phyloP scores from a whole-genome alignment of 2,797 vertebrate genomes.

The Melanotaenia nigrans region DNA sequence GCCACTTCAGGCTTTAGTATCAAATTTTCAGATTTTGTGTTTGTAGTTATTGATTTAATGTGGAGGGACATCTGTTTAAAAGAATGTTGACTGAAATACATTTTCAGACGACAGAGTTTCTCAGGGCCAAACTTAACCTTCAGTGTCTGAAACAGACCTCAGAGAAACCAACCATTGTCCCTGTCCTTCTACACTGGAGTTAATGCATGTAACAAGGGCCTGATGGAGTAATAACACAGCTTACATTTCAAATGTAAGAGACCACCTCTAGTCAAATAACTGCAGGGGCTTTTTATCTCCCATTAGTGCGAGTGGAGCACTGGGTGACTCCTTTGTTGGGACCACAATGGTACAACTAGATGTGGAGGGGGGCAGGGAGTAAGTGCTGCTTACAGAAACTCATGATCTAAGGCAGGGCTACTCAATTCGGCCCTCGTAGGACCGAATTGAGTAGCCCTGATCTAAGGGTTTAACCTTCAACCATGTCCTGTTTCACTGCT shows the following conservation, averaged over 20 bases:
- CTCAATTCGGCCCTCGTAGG: too few relatives aligned
- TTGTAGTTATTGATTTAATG: too few relatives aligned
- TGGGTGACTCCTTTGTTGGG: conserved; percentile 60
- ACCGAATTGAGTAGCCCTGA: background rate
- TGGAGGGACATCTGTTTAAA: too few relatives aligned
- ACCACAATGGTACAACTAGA: conserved; percentile 52
- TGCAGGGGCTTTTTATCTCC: conserved; percentile 32
- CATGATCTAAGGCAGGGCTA: background rate
- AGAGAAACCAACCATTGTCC: conserved; percentile 6
- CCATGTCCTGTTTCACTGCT: background rate
- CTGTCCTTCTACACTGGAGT: background rate
- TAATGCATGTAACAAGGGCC: conserved; percentile 32
- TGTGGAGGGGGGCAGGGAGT: background rate
- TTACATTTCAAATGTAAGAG: conserved; percentile 49
- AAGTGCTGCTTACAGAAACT: conserved; percentile 37
- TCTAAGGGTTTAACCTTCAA: conserved; percentile 30
- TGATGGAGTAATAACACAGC: conserved; percentile 39
- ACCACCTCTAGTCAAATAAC: conserved; percentile 38
- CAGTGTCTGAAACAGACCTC: conserved; percentile 14
- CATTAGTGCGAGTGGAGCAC: conserved; percentile 34
- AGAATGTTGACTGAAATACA: too few relatives aligned
- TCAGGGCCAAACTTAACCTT: background rate
- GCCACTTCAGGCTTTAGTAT: too few relatives aligned
- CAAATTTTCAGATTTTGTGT: too few relatives aligned
- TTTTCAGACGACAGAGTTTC: too few relatives aligned